Evolutionary conservation across 1,140 invertebrate species (phyloP), one percentile per base, ranked within the genome.

Genomic region (Telenomus remus): DNA sequence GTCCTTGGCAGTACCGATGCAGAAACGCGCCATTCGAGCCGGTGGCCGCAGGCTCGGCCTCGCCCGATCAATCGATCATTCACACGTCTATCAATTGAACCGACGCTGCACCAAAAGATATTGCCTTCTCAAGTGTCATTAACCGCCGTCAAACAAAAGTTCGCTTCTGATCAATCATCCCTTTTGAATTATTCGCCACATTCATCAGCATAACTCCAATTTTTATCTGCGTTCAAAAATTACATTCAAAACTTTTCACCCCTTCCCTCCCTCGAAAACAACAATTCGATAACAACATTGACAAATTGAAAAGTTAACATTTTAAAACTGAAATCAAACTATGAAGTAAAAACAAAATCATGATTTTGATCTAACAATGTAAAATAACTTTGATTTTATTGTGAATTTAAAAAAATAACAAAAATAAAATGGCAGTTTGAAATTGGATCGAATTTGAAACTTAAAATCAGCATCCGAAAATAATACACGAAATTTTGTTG

Each of bases 11-110:
- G 44, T 13, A 14, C 19, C 14, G 46, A 19, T 56, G 72, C 47
- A 75, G 59, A 68, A 75, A 75, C 35, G 6, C 12, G 42, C 19
- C 33, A 69, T 64, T 63, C 19, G 54, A 50, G 33, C 43, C 37
- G 42, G 0, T 42, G 14, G 56, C 50, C 51, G 27, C 46, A 65
- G 55, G 57, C 19, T 57, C 48, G 14, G 34, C 44, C 44, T 61
- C 37, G 49, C 6, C 53, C 33, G 54, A 75, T 64, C 65, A 48
- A 75, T 75, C 72, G 72, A 75, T 75, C 65, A 75, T 65, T 69
- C 59, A 37, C 54, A 54, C 50, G 73, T 76, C 73, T 60, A 76
- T 76, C 73, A 68, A 70, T 70, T 57, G 47, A 63, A 37, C 48
- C 43, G 54, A 55, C 19, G 14, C 14, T 43, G 47, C 33, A 19